phyloP scores from a whole-genome alignment of 2,113 vertebrate genomes.

The Poeciliopsis occidentalis region DNA sequence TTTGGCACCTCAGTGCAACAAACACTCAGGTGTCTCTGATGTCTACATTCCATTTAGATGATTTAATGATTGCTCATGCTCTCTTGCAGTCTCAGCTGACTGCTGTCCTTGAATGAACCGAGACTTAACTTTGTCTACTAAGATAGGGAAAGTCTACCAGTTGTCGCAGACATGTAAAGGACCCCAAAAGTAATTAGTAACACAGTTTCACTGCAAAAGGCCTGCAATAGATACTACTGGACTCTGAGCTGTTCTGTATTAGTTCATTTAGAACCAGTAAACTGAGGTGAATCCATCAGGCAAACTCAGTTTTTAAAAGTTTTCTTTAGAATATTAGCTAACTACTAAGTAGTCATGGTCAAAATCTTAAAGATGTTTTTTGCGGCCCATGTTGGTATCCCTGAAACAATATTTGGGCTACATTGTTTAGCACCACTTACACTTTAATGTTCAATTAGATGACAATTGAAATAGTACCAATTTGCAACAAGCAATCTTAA shows the following conservation, averaged over 20 bases:
- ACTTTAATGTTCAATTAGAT: too few species aligned
- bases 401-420: too few species aligned
- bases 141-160: neutral
- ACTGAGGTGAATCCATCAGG: neutral
- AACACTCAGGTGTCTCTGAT: neutral
- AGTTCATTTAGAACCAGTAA: neutral
- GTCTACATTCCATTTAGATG: neutral
- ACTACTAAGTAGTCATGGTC: too few species aligned
- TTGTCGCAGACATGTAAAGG: neutral
- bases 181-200: neutral
- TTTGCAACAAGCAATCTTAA: too few species aligned
- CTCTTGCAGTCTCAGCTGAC: neutral
- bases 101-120: neutral
- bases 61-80: neutral
- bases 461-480: too few species aligned
- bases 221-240: neutral
- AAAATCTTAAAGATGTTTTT: too few species aligned
- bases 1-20: neutral
- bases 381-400: too few species aligned
- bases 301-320: too few species aligned
- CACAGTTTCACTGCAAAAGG: neutral
- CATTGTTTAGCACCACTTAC: too few species aligned
- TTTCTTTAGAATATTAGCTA: too few species aligned
- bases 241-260: neutral
- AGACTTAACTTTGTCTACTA: neutral